Base-by-base conservation (phyloP, 2,113 vertebrate species). In the Sterrhoptilus dennistouni region DNA sequence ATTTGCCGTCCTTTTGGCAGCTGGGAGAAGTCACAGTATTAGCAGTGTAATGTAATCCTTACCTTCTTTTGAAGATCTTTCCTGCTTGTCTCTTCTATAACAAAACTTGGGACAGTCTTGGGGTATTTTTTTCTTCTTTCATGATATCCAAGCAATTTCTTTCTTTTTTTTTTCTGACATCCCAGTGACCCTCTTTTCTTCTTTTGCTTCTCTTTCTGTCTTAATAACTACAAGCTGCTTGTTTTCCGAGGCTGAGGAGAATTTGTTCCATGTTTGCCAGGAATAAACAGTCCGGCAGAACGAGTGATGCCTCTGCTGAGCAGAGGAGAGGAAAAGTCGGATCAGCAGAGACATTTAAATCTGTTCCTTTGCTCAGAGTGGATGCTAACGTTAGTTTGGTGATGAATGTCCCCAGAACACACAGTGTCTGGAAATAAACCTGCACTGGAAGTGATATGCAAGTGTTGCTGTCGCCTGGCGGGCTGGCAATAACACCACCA, bases 221-320 rank as follows among this genome's bases (percentile, higher is more conserved):
- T 84, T 94, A 91, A 91, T 94, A 89, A 89, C 72, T 89, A 38
- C 77, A 87, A 89, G 57, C 53, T 81, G 64, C 56, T 80, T 45
- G 29, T 75, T 88, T 96, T 93, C 83, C 33, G 53, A 92, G 56
- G 35, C 78, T 86, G 79, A 88, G 88, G 81, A 94, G 76, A 89
- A 87, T 90, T 93, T 93, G 40, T 86, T 93, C 86, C 1, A 0
- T 71, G 79, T 87, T 95, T 95, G 60, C 86, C 78, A 84, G 72
- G 76, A 92, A 94, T 93, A 95, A 92, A 90, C 88, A 93, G 76
- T 81, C 88, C 88, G 81, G 44, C 5, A 4, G 92, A 94, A 82
- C 83, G 87, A 94, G 85, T 20, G 69, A 76, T 81, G 88, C 60
- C n/a, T 92, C 79, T 75, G 79, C 82, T 64, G 38, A 93, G 53